Conservation (phyloP, 2,888 invertebrate species). For the Dryomyza anilis region DNA sequence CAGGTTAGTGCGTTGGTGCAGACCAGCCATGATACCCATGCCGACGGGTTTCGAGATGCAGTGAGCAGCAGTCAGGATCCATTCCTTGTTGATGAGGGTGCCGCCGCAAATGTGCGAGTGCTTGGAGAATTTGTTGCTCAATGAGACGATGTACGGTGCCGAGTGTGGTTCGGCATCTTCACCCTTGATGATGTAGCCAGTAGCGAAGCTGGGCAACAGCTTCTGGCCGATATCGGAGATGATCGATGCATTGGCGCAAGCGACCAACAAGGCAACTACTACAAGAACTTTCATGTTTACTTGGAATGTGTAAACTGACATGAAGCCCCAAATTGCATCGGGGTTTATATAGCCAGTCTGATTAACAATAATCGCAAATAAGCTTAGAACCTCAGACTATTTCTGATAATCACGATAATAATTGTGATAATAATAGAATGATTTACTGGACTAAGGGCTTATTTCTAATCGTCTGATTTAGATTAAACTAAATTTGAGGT, state of each 20-base stretch:
- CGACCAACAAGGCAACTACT: background rate
- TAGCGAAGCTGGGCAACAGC: conserved; percentile 38
- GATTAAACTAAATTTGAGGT: too few relatives aligned
- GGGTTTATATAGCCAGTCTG: background rate
- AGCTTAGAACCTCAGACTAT: too few relatives aligned
- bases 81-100: conserved; percentile 29
- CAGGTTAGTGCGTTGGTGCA: conserved; percentile 44
- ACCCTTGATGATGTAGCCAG: conserved; percentile 40
- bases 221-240: background rate
- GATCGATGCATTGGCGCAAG: background rate
- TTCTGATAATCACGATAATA: too few relatives aligned
- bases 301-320: background rate
- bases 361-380: too few relatives aligned
- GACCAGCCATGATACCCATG: conserved; percentile 57
- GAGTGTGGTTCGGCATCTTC: conserved; percentile 21
- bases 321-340: background rate
- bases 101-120: conserved; percentile 39
- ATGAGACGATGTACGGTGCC: conserved; percentile 31
- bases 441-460: too few relatives aligned
- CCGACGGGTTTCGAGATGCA: conserved; percentile 34
- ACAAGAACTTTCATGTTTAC: conserved; percentile 17
- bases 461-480: too few relatives aligned
- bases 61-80: conserved; percentile 34
- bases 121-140: conserved; percentile 31
- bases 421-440: too few relatives aligned